A percentile compares a stretch with the other conserved stretches of the same genome.
These are phyloP conservation scores for Candoia aspera DNA, from an alignment of 2,113 vertebrate species.

Conservation along the genomic window DNA sequence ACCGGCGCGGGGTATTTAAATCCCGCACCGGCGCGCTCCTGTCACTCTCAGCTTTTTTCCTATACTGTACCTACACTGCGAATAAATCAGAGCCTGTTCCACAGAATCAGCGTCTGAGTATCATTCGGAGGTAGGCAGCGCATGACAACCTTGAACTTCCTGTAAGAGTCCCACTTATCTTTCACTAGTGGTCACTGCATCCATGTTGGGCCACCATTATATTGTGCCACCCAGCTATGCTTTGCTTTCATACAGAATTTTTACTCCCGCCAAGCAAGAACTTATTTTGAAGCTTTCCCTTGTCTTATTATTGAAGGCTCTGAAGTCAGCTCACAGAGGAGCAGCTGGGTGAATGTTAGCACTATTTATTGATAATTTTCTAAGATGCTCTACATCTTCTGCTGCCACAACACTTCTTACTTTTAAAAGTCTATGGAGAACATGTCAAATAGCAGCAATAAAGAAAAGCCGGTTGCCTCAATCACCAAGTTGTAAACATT, in stretches of 20 bases:
- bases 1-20: too few species aligned
- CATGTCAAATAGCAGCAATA: neutral
- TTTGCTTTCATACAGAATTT: neutral
- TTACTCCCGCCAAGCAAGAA: neutral
- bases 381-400: neutral
- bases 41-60: too few species aligned
- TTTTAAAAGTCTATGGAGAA: neutral
- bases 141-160: neutral
- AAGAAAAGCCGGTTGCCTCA: neutral
- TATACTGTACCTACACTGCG: too few species aligned
- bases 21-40: too few species aligned
- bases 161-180: neutral
- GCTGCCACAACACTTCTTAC: neutral
- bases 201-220: neutral
- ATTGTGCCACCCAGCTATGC: neutral
- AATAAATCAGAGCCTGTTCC: too few species aligned
- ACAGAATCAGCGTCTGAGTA: too few species aligned
- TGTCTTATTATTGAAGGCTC: neutral
- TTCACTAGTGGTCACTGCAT: neutral
- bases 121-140: too few species aligned
- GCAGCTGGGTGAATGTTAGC: neutral
- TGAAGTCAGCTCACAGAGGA: neutral
- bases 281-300: neutral
- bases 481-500: neutral
- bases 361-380: neutral